A percentile compares a stretch with the other conserved stretches of the same genome.
phyloP scores from a whole-genome alignment of 2,888 invertebrate species.

The Holacanthella duospinosa region DNA sequence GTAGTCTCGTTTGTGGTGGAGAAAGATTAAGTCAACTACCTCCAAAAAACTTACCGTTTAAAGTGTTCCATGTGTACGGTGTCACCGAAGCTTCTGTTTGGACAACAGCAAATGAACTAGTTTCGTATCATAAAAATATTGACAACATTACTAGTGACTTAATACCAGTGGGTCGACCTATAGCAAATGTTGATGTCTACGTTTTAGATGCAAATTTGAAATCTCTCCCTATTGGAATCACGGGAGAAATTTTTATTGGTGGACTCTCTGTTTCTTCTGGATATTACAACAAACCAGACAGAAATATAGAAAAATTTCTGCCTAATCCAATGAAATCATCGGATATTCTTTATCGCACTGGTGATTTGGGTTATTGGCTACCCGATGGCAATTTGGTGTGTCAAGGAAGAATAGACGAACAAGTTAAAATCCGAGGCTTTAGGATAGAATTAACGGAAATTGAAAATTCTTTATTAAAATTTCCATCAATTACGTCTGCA shows the following conservation, averaged over 20 bases:
- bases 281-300: background rate
- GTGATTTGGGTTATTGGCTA: background rate
- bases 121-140: background rate
- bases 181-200: background rate
- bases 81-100: background rate
- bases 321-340: background rate
- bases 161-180: background rate
- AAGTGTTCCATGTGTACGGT: background rate
- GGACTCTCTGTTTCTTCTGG: background rate
- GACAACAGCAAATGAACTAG: background rate
- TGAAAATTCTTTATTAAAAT: background rate
- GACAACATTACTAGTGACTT: background rate
- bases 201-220: background rate
- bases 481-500: background rate
- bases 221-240: background rate
- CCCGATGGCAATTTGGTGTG: background rate
- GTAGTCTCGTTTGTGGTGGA: background rate
- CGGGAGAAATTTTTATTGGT: background rate
- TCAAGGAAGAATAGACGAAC: background rate
- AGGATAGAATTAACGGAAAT: background rate
- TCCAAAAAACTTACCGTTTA: background rate
- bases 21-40: background rate
- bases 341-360: background rate
- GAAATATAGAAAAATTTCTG: background rate
- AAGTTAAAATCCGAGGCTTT: background rate